Evolutionary conservation across 53 echinoderm and acorn worm genomes (phyloP), one percentile per base, ranked within the genome.

Genomic region (Arbacia lixula): DNA sequence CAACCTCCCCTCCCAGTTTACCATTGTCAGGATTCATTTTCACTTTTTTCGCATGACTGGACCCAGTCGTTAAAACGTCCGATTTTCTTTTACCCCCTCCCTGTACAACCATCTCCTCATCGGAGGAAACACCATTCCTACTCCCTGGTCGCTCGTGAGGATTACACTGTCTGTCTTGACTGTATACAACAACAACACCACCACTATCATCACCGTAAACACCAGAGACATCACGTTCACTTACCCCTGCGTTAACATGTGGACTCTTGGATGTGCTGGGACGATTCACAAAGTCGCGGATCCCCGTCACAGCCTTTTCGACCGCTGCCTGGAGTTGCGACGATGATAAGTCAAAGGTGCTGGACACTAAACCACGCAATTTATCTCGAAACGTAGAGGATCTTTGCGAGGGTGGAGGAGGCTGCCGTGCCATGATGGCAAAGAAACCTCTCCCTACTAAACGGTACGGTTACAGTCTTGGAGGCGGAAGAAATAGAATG

Each of bases 321-420:
- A 73, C 53, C 3, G 53, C 52, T 16, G 51, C 2, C 22, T 73
- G 74, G 4, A 73, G 20, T 38, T 73, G 74, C 14, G 74, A 53
- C 14, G 74, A 73, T 2, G 74, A 12, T 3, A 32, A 1, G 17
- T 49, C 29, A 19, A 50, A 53, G 6, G 20, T 14, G 3, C 6
- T 32, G 29, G 64, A 5, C 35, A 64, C 1, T 1, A 64, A 10
- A 64, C 36, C 5, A 35, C 10, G 64, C 1, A 64, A 6, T n/a
- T 3, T 64, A 34, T 64, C 3, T 4, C 64, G 34, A 64, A 64
- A 64, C 5, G 33, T 10, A 5, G 34, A 35, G 3, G 64, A 64
- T 3, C 64, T 34, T 34, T 64, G 64, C 1, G 64, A 64, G 4
- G 17, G 5, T 2, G 64, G 20, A 35, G 35, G 6, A 2, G 33